These are phyloP conservation scores for Oscheius sp. DNA, from an alignment of 1,140 invertebrate species.

Conservation along the genomic window DNA sequence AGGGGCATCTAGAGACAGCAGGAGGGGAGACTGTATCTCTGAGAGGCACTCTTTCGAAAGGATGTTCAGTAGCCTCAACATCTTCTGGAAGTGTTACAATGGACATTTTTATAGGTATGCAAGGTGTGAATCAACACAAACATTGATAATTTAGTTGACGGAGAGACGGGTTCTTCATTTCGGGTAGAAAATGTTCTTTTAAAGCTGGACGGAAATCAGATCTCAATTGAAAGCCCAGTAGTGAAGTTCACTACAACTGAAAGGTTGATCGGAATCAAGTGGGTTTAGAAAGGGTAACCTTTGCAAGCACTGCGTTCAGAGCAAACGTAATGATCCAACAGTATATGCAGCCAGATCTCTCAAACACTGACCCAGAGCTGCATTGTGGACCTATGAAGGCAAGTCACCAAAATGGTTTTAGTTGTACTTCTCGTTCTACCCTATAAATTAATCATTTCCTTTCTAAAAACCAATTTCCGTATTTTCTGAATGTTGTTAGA, in stretches of 20 bases:
- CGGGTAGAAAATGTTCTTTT: neutral
- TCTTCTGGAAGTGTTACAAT: neutral
- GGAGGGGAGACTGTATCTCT: neutral
- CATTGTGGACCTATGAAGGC: neutral
- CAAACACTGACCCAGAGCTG: neutral
- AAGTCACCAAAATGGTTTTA: neutral
- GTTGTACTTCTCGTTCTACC: no score
- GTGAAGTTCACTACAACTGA: neutral
- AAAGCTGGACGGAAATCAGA: neutral
- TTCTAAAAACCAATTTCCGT: no score
- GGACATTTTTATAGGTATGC: slow-evolving; percentile 1
- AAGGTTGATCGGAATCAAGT: neutral
- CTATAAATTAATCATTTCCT: no score
- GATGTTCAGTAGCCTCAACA: neutral
- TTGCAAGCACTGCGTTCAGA: neutral
- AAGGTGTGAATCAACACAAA: neutral
- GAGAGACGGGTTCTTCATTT: neutral
- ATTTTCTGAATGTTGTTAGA: no score
- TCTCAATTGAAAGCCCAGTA: neutral
- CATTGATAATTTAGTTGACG: neutral
- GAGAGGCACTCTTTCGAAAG: neutral
- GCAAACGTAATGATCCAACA: neutral
- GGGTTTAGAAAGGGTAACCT: neutral
- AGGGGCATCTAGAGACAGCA: neutral
- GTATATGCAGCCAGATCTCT: neutral